Evolutionary conservation across 2,113 vertebrate species (phyloP), one percentile per base, ranked within the genome.

Genomic region (Andinoacara biseriatus): DNA sequence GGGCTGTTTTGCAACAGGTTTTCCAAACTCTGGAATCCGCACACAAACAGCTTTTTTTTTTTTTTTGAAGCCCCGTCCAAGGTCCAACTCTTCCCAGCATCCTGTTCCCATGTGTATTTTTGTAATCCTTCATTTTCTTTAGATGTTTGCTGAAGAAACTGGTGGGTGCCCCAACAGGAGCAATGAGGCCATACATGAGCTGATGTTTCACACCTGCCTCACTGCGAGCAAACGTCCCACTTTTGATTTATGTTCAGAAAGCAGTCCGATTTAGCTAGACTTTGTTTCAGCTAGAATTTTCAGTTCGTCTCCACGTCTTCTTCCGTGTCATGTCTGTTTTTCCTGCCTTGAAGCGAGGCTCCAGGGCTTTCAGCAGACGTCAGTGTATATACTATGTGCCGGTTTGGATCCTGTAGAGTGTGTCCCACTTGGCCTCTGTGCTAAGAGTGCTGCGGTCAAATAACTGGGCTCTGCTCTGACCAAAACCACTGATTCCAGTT

Each of bases 341-440:
- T 83, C 77, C 76, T 74, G 46, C 83, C 81, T 62, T 10, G 22
- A 72, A 58, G 76, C 58, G 57, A 46, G 58, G 43, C 67, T 69
- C 31, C 77, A 67, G 57, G 5, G 2, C 72, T 76, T 76, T 85
- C 29, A 54, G 80, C 15, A 62, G 24, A 60, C 69, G 11, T 81
- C 74, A 59, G 79, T 81, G 67, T 83, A 35, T 29, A 46, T 54
- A 80, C 67, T 62, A 22, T 78, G 74, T 24, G 59, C 58, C 46
- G 86, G 78, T 85, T 76, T 85, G 84, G 86, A 74, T 26, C 54
- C 65, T 24, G 76, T 31, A 31, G 67, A 77, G 43, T 8, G 72
- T 85, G 83, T 89, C 85, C 87, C 81, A 87, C 81, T 93, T 91
- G 86, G 90, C 87, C 78, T 58, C 5, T 3, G 10, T 52, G 49